phyloP scores from a whole-genome alignment of 1,140 invertebrate species.

The Leptonema lineaticorne region DNA sequence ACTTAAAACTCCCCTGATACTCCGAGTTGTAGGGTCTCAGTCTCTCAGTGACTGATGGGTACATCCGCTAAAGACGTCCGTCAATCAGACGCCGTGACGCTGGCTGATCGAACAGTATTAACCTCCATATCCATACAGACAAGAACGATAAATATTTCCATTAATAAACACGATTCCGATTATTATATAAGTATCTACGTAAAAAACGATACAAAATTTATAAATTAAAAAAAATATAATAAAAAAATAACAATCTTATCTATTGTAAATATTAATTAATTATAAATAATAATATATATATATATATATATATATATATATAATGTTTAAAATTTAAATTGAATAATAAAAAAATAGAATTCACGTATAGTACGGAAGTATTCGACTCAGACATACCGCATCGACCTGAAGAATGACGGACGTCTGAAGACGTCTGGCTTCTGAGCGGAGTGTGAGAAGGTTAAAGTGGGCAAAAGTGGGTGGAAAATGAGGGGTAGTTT shows the following conservation, averaged over 20 bases:
- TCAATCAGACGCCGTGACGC: constrained; percentile 32
- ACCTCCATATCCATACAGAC: constrained; percentile 9
- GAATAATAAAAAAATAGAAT: too few relatives aligned
- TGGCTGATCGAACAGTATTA: constrained; percentile 17
- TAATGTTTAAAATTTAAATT: too few relatives aligned
- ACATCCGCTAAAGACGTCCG: constrained; percentile 39
- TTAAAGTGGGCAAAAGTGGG: neutral
- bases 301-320: too few relatives aligned
- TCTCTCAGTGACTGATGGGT: constrained; percentile 29
- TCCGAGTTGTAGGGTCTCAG: neutral
- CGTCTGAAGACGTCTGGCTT: constrained; percentile 37
- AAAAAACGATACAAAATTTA: too few relatives aligned
- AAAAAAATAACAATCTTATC: too few relatives aligned
- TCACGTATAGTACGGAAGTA: constrained; percentile 13
- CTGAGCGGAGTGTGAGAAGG: too few relatives aligned
- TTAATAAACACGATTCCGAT: too few relatives aligned
- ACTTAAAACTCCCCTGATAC: constrained; percentile 1
- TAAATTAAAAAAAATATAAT: too few relatives aligned
- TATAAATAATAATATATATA: too few relatives aligned
- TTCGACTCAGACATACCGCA: constrained; percentile 28
- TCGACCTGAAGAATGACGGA: constrained; percentile 37
- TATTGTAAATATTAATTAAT: too few relatives aligned
- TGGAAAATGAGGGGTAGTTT: neutral
- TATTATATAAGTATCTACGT: too few relatives aligned
- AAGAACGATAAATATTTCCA: neutral